Evolutionary conservation across 2,888 invertebrate species (phyloP), one percentile per base, ranked within the genome.

Genomic region (Tetragonula carbonaria): DNA sequence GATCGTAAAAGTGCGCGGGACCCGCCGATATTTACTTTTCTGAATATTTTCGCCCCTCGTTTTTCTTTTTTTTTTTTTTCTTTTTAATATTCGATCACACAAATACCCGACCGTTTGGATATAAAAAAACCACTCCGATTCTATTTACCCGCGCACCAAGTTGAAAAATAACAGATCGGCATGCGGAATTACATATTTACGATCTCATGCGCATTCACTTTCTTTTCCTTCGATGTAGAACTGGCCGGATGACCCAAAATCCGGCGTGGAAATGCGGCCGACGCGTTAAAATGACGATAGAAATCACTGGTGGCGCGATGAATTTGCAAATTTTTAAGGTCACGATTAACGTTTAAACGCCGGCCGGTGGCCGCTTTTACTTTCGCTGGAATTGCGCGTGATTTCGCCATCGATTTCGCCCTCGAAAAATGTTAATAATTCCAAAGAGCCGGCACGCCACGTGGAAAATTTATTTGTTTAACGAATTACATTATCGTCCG

Each of bases 381-480:
- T 82, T 82, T 82, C 72, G 50, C 14, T 16, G 38, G 23, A 53
- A 74, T 71, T 45, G 16, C 75, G 62, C 59, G 72, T 81, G 77
- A 78, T 84, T 83, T 78, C 53, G 28, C 74, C 78, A 84, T 75
- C 67, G 72, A 50, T 84, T 75, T 78, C 67, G 13, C 67, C 45
- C 28, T 72, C 75, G 78, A 84, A 78, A 83, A 75, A 72, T 79
- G 75, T 79, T 73, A 79, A 85, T 67, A 84, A 84, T 70, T 73
- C 70, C 14, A 57, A 66, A 66, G 67, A 67, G 65, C 21, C 53
- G 45, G n/a, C 8, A 0, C 63, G 14, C 53, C 23, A 8, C 38
- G 78, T 78, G 70, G 45, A 62, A 75, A 73, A 74, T 70, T 73
- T 67, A 73, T 83, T 78, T 72, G 74, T 53, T 78, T 68, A 75